phyloP scores from a whole-genome alignment of 2,888 invertebrate genomes.

The Quadroppia sp. region DNA sequence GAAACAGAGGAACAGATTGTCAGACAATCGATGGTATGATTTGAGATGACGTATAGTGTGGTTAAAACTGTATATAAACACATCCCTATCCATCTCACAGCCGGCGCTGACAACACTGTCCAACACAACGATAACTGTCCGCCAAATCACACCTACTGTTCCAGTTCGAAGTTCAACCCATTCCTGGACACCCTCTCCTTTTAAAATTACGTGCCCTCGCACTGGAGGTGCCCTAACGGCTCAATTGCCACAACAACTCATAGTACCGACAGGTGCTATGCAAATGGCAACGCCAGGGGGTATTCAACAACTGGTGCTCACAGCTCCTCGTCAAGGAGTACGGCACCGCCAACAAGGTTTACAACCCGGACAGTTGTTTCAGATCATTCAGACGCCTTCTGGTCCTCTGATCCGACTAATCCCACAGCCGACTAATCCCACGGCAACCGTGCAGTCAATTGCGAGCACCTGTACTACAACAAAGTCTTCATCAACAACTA shows the following conservation, averaged over 20 bases:
- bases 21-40: not conserved
- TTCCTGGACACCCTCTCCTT: not conserved
- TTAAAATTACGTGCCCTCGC: conserved; percentile 30
- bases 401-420: conserved; percentile 44
- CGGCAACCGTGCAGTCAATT: conserved; percentile 19
- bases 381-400: conserved; percentile 45
- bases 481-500: conserved; percentile 20
- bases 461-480: conserved; percentile 10
- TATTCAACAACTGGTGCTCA: conserved; percentile 36
- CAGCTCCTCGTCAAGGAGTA: not conserved
- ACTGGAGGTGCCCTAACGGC: conserved; percentile 27
- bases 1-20: not conserved
- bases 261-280: conserved; percentile 30
- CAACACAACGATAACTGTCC: not conserved
- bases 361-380: conserved; percentile 46
- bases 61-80: no score
- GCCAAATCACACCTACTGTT: conserved; percentile 5
- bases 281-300: not conserved
- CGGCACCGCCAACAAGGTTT: conserved; percentile 5
- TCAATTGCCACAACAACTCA: conserved; percentile 41
- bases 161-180: not conserved
- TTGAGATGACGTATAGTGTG: not conserved
- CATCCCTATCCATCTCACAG: conserved; percentile 26
- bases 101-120: conserved; percentile 3
- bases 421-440: conserved; percentile 7